Conservation (phyloP, 2,797 vertebrate species). For the Bradypodion ventrale region DNA sequence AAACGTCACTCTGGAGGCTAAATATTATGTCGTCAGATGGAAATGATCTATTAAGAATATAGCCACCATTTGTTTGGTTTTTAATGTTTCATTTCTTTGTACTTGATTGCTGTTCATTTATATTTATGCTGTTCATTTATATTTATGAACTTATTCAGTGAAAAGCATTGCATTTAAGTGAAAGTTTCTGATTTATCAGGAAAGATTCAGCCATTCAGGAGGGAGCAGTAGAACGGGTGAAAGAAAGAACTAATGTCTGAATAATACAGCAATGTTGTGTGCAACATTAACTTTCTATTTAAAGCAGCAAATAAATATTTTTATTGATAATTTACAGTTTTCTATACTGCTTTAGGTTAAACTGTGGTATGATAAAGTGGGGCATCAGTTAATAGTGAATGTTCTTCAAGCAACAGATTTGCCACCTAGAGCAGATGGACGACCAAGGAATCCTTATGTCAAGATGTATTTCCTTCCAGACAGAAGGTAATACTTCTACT, state of each 20-base stretch:
- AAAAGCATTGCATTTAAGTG: neutral
- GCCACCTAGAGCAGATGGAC: conserved; percentile 87
- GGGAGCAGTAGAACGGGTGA: neutral
- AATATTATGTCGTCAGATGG: no score
- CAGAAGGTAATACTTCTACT: conserved; percentile 82
- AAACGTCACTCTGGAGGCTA: no score
- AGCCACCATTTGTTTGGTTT: neutral
- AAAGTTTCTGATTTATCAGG: neutral
- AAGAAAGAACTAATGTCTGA: neutral
- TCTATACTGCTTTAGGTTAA: conserved; percentile 83
- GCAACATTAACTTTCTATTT: neutral
- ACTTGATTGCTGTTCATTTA: neutral
- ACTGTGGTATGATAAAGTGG: conserved; percentile 98
- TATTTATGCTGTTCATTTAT: no score
- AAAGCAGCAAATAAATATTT: conserved; percentile 19
- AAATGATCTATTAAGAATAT: neutral
- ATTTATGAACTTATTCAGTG: no score
- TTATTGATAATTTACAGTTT: conserved; percentile 39
- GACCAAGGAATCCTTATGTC: conserved; percentile 95
- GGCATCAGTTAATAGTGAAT: conserved; percentile 96
- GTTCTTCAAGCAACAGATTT: conserved; percentile 97
- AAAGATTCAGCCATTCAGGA: neutral
- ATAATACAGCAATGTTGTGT: neutral
- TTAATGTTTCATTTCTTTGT: neutral
- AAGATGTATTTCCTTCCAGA: conserved; percentile 99